Percentiles rank a stretch among this genome's conserved stretches.
These are phyloP conservation scores for Eudiplozoon nipponicum DNA, from an alignment of 2,888 invertebrate species.

Conservation along the genomic window DNA sequence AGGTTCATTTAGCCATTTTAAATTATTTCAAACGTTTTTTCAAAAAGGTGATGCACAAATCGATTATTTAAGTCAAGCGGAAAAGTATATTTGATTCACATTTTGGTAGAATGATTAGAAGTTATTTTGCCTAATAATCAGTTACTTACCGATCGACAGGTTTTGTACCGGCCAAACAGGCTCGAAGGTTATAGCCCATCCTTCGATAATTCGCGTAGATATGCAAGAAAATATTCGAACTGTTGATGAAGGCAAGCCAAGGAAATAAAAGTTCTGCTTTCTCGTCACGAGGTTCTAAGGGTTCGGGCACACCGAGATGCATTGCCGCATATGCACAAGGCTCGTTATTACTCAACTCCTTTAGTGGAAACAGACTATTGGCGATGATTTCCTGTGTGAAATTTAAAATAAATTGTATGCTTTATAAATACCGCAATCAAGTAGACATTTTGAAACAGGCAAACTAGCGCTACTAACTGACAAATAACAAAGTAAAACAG, in stretches of 20 bases:
- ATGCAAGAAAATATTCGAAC: constrained; percentile 22
- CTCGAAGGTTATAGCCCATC: constrained; percentile 23
- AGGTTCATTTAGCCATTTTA: too few relatives aligned
- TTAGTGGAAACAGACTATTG: constrained; percentile 23
- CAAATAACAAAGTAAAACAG: too few relatives aligned
- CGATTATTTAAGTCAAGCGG: too few relatives aligned
- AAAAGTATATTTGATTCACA: too few relatives aligned
- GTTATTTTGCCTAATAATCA: too few relatives aligned
- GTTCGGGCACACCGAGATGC: constrained; percentile 23
- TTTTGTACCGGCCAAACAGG: constrained; percentile 24
- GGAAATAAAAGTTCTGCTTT: constrained; percentile 21
- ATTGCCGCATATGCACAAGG: constrained; percentile 19
- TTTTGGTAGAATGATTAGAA: too few relatives aligned
- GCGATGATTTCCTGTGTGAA: constrained; percentile 21
- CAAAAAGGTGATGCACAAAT: too few relatives aligned
- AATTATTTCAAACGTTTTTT: too few relatives aligned
- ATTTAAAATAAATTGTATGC: too few relatives aligned
- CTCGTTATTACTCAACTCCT: constrained; percentile 22
- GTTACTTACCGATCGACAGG: constrained; percentile 27
- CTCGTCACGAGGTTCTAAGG: constrained; percentile 23
- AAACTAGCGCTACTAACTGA: too few relatives aligned
- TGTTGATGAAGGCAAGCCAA: constrained; percentile 23
- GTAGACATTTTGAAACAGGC: too few relatives aligned
- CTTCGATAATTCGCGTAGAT: constrained; percentile 23
- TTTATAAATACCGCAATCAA: too few relatives aligned